A percentile compares a stretch with the other conserved stretches of the same genome.
phyloP scores from a whole-genome alignment of 1,140 invertebrate genomes.

The Matsumurasca onukii region DNA sequence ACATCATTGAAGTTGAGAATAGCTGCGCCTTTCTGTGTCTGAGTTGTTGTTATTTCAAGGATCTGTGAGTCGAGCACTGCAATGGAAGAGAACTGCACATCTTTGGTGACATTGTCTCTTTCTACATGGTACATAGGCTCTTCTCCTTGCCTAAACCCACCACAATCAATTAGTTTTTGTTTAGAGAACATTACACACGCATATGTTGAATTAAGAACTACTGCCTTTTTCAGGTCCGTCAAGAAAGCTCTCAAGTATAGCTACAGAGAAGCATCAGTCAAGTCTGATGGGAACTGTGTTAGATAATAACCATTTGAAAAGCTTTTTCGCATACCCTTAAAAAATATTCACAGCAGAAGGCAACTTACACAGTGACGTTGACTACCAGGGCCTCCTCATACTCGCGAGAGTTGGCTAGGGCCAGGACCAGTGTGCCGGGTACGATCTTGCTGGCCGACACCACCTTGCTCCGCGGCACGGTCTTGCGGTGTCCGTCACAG shows the following conservation, averaged over 20 bases:
- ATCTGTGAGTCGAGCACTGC: neutral
- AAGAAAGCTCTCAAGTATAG: neutral
- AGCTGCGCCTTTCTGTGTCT: slow-evolving; percentile 1
- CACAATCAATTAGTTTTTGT: neutral
- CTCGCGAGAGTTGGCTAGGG: neutral
- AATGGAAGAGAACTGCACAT: neutral
- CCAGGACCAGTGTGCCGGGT: neutral
- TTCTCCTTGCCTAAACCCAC: neutral
- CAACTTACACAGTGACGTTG: slow-evolving; percentile 5
- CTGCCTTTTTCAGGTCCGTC: neutral
- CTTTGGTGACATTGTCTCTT: neutral
- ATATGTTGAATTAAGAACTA: neutral
- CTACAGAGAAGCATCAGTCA: too few relatives aligned
- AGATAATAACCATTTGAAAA: too few relatives aligned
- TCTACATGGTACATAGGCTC: slow-evolving; percentile 4
- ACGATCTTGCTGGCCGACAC: neutral
- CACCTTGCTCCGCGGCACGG: neutral
- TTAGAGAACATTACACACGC: neutral
- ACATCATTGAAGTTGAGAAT: neutral
- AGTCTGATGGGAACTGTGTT: too few relatives aligned
- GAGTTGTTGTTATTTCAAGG: neutral
- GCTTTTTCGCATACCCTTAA: too few relatives aligned
- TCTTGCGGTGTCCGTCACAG: slow-evolving; percentile 8
- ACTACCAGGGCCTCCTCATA: slow-evolving; percentile 16
- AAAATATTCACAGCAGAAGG: too few relatives aligned